phyloP scores from a whole-genome alignment of 2,113 vertebrate genomes.

The Tonatia bakeri region DNA sequence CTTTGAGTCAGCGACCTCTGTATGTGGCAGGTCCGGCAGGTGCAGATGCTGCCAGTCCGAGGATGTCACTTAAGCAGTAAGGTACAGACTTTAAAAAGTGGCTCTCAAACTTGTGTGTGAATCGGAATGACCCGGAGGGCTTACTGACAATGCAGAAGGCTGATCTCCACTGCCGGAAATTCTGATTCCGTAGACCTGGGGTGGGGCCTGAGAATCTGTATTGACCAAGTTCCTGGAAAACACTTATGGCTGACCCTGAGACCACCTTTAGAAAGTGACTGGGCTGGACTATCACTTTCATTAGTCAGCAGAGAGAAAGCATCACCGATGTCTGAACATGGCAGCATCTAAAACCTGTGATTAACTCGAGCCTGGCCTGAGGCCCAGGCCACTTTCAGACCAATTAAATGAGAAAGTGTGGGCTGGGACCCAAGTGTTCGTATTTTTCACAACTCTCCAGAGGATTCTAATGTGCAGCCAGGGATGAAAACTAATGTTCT shows the following conservation, averaged over 20 bases:
- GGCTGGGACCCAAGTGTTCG: background rate
- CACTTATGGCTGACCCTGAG: background rate
- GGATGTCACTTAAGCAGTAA: background rate
- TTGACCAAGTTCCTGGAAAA: background rate
- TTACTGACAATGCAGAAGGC: background rate
- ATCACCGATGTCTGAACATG: background rate
- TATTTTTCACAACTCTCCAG: background rate
- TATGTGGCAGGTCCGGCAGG: background rate
- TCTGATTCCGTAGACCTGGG: background rate
- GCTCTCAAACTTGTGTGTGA: background rate
- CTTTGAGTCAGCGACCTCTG: background rate
- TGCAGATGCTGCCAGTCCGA: background rate
- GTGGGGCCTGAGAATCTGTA: background rate
- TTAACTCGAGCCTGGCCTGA: background rate
- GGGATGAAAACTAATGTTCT: background rate
- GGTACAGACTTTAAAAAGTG: background rate
- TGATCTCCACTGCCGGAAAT: background rate
- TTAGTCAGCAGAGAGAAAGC: background rate
- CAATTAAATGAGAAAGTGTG: background rate
- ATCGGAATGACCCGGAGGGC: background rate
- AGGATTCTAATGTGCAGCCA: background rate
- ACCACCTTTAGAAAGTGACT: background rate
- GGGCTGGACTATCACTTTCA: background rate
- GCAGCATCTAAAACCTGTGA: background rate
- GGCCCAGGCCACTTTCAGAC: background rate